Base-by-base conservation (phyloP, 2,113 vertebrate species). In the Misgurnus mizolepis region DNA sequence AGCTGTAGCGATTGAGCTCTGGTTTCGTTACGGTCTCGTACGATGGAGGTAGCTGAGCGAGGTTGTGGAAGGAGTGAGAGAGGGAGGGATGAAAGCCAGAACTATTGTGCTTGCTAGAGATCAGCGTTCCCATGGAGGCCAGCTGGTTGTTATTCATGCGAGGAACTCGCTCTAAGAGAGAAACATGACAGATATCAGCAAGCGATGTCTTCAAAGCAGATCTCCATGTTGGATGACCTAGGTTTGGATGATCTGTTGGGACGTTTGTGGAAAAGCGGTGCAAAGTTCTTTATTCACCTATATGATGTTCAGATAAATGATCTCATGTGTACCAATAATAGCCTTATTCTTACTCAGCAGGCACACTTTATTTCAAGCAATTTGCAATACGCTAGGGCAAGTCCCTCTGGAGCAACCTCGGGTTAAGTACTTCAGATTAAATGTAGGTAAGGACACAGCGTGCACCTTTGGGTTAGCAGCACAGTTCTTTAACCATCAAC, bases 51-150 rank as follows among this genome's bases (percentile, higher is more conserved):
- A 96, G 93, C 82, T 96, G 95, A 3, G 95, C 95, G 82, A 97
- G 93, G 88, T 97, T 95, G 92, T 97, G 95, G 89, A 96, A 96
- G 71, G 96, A 97, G 78, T 96, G 93, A 0, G 95, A 95, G 87
- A 95, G 94, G 80, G 94, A 91, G 17, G 94, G 88, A 73, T 91
- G 92, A 17, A 74, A 80, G 45, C 76, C 53, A 41, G 81, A 60
- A 27, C 93, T 95, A 84, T 89, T 93, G 81, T 95, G 94, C 73
- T 95, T 93, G 88, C 91, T 84, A 72, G 91, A 90, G 0, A 92
- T 83, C 56, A 94, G 85, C 0, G 75, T 70, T 66, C 90, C 89
- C 1, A 93, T 91, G 1, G 93, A 89, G 82, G 93, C 89, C 78
- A 93, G 86, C 87, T 94, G 92, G 61, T 87, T 82, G 12, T 95